A percentile compares a stretch with the other conserved stretches of the same genome.
These are phyloP conservation scores for Trididemnum miniatum DNA, from an alignment of 23 tunicate species.

Conservation along the genomic window DNA sequence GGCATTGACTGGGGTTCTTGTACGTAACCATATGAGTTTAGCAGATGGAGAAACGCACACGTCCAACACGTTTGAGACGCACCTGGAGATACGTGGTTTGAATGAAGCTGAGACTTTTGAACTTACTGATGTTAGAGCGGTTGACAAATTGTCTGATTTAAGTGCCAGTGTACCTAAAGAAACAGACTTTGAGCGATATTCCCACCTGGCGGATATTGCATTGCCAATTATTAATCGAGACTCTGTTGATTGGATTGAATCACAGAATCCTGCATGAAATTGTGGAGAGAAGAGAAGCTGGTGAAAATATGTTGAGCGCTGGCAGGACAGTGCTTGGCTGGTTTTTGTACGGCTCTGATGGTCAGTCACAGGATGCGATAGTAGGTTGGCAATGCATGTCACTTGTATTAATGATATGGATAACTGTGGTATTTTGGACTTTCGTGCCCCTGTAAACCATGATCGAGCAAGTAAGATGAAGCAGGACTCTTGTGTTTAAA, in stretches of 20 bases:
- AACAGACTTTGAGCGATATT: neutral
- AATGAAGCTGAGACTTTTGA: neutral
- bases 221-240: neutral
- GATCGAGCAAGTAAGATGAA: neutral
- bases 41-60: neutral
- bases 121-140: neutral
- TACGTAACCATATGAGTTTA: neutral
- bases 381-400: neutral
- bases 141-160: neutral
- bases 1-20: neutral
- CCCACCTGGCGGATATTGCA: neutral
- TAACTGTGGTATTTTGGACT: neutral
- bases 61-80: neutral
- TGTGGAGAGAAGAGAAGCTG: constrained; percentile 2
- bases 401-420: too few species aligned
- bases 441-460: neutral
- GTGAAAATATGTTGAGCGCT: neutral
- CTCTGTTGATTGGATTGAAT: constrained; percentile 9
- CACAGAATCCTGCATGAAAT: constrained; percentile 22
- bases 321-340: neutral
- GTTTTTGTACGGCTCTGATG: neutral
- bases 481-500: neutral
- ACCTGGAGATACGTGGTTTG: neutral
- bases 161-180: neutral
- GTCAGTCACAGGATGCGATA: neutral